Conservation (phyloP, 2,113 vertebrate species). For the Onychostoma macrolepis region DNA sequence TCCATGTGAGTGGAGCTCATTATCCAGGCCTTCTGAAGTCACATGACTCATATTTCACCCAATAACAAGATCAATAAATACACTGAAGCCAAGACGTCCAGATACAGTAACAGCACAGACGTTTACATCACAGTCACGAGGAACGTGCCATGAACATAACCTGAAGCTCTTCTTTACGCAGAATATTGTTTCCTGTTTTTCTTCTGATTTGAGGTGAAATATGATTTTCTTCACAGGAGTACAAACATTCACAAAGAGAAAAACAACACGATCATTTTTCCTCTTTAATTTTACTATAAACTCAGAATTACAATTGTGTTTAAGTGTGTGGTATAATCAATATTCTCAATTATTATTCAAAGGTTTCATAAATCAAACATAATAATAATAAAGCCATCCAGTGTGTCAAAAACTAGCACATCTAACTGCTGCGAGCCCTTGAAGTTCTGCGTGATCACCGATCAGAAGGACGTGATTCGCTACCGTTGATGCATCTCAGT, state of each 20-base stretch:
- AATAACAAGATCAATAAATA: no score
- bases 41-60: background rate
- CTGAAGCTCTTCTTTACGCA: no score
- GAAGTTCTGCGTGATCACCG: conserved; percentile 68
- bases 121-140: no score
- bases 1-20: no score
- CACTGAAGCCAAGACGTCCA: no score
- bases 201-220: no score
- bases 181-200: no score
- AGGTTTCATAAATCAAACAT: conserved; percentile 28
- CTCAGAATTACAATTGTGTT: conserved; percentile 72
- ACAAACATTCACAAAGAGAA: background rate
- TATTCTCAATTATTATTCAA: conserved; percentile 61
- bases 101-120: no score
- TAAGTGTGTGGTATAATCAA: conserved; percentile 70
- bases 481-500: conserved; percentile 56
- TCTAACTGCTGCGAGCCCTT: conserved; percentile 72
- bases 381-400: conserved; percentile 59
- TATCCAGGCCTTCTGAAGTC: background rate
- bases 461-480: conserved; percentile 61
- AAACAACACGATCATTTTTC: background rate
- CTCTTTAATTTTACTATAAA: conserved; percentile 75
- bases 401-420: conserved; percentile 58
- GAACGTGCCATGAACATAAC: no score
- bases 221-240: background rate